Evolutionary conservation across 1,140 invertebrate species (phyloP).

Genomic region (Drosophila setifemur): DNA sequence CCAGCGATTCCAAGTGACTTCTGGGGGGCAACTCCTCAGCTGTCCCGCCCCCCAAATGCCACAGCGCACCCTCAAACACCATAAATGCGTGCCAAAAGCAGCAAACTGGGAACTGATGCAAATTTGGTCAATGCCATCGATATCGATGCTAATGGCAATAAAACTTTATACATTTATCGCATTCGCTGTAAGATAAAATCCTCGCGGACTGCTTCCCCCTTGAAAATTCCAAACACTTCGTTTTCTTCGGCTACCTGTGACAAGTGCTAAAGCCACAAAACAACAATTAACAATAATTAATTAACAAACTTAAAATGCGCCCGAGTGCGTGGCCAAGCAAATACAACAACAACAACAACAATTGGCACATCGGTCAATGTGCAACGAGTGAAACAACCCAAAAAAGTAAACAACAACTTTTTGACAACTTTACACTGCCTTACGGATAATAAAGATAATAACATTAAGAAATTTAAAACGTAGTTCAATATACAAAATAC

Average conservation of each 20-base stretch:
- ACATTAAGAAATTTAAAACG: constrained; percentile 13
- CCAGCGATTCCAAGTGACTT: neutral
- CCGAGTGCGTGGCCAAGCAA: constrained; percentile 29
- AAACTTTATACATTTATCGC: constrained; percentile 79
- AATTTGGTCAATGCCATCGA: constrained; percentile 75
- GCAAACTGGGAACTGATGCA: constrained; percentile 77
- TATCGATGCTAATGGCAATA: constrained; percentile 73
- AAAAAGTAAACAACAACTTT: constrained; percentile 43
- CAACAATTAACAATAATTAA: neutral
- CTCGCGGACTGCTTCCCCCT: neutral
- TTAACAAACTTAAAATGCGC: constrained; percentile 19
- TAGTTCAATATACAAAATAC: constrained; percentile 48
- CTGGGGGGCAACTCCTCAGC: constrained; percentile 1
- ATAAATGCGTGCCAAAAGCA: constrained; percentile 82
- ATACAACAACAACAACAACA: constrained; percentile 20
- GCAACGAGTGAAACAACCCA: constrained; percentile 42
- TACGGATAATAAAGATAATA: constrained; percentile 51
- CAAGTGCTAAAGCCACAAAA: constrained; percentile 9
- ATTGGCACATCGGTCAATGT: constrained; percentile 31
- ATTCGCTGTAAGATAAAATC: constrained; percentile 81
- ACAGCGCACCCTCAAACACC: constrained; percentile 65
- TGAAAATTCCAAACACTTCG: constrained; percentile 13
- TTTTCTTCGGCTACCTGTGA: constrained; percentile 13
- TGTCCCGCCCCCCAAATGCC: constrained; percentile 54
- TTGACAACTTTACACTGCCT: constrained; percentile 78